Conservation (phyloP, 2,888 invertebrate species). For the Adineta ricciae region DNA sequence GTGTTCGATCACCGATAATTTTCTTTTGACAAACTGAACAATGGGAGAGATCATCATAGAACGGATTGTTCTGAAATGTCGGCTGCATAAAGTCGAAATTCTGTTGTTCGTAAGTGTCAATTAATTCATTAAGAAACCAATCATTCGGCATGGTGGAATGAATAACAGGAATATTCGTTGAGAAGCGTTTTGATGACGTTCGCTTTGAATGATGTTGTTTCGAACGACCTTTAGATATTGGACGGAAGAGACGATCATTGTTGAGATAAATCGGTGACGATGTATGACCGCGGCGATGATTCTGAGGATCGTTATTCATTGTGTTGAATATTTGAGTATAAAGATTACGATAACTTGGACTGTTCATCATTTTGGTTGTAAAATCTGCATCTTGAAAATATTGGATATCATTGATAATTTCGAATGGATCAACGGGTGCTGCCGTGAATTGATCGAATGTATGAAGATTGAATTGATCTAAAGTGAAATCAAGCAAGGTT, state of each 20-base stretch:
- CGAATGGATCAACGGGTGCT: neutral
- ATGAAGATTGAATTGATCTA: neutral
- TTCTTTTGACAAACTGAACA: slow-evolving; percentile 4
- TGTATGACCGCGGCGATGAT: neutral
- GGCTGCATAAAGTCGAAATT: neutral
- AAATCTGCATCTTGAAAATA: neutral
- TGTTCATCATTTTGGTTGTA: neutral
- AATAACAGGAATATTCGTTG: neutral
- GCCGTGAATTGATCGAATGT: neutral
- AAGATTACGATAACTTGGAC: neutral
- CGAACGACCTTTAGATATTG: neutral
- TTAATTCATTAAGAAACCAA: neutral
- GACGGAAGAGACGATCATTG: neutral
- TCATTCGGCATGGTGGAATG: neutral
- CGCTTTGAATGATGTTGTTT: neutral
- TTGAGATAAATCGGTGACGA: neutral
- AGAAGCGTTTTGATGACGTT: neutral
- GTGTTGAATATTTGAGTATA: neutral
- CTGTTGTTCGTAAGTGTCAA: neutral
- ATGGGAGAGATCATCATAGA: neutral
- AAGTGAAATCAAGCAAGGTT: neutral
- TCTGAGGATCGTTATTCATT: neutral
- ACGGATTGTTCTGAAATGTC: neutral
- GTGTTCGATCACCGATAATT: neutral
- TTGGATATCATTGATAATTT: neutral